These are phyloP conservation scores for Oscheius onirici DNA, from an alignment of 2,888 invertebrate genomes.

Conservation along the genomic window DNA sequence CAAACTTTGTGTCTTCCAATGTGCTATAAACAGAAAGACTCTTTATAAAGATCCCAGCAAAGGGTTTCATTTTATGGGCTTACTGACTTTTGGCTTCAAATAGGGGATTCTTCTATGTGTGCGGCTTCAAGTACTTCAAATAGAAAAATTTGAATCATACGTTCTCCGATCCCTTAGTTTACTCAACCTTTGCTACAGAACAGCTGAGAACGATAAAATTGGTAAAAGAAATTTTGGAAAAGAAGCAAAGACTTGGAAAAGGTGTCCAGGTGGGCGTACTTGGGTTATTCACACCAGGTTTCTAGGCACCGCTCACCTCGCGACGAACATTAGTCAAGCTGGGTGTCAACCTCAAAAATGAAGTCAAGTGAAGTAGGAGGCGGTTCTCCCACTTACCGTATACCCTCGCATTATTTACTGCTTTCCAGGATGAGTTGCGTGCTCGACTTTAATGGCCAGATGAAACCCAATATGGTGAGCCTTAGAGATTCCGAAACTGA, in stretches of 20 bases:
- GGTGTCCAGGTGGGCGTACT: conserved; percentile 18
- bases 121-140: too few species aligned
- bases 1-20: neutral
- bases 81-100: too few species aligned
- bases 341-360: neutral
- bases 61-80: too few species aligned
- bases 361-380: conserved; percentile 8
- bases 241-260: neutral
- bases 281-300: conserved; percentile 16
- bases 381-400: conserved; percentile 17
- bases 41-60: too few species aligned
- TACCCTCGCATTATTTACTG: conserved; percentile 25
- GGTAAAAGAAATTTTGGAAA: neutral
- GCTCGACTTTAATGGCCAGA: conserved; percentile 28
- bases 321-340: conserved; percentile 2
- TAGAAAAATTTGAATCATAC: too few species aligned
- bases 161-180: too few species aligned
- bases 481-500: conserved; percentile 26
- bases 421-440: conserved; percentile 23
- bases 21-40: too few species aligned
- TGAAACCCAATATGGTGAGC: conserved; percentile 19
- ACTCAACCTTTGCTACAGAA: too few species aligned
- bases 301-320: conserved; percentile 10
- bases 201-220: neutral
- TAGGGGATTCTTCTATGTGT: too few species aligned